Conservation (phyloP, 2,888 invertebrate genomes). For the Litoditis marina region DNA sequence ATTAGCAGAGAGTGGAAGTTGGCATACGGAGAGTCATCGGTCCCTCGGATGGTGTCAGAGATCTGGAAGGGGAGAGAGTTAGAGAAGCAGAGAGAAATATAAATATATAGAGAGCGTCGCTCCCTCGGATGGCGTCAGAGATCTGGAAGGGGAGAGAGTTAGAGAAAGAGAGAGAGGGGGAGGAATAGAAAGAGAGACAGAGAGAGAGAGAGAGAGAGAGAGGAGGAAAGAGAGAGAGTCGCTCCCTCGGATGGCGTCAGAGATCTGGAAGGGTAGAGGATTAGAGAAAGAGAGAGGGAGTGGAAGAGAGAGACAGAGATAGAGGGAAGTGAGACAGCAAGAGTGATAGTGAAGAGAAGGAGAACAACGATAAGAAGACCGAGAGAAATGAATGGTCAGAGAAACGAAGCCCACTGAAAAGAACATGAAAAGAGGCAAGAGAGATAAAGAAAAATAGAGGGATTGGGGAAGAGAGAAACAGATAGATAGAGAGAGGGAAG, state of each 20-base stretch:
- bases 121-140: conserved; percentile 52
- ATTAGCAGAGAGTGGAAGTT: conserved; percentile 29
- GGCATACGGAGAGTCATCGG: conserved; percentile 20
- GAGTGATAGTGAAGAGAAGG: neutral
- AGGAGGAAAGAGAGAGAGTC: conserved; percentile 25
- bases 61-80: conserved; percentile 25
- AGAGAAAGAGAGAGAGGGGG: no score
- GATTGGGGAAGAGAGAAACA: no score
- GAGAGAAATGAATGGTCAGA: no score
- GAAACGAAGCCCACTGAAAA: no score
- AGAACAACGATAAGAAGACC: no score
- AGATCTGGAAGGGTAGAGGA: neutral
- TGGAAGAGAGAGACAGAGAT: conserved; percentile 23
- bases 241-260: no score
- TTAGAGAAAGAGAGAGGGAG: conserved; percentile 51
- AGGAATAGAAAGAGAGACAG: neutral
- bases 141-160: conserved; percentile 25
- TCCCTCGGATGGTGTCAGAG: conserved; percentile 52
- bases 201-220: conserved; percentile 51
- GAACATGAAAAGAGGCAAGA: no score
- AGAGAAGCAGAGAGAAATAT: no score
- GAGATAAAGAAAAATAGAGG: no score
- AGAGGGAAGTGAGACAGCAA: no score
- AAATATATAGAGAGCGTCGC: neutral
- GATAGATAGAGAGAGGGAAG: no score